These are phyloP conservation scores for Harpalus rubripes DNA, from an alignment of 2,888 invertebrate genomes.

Conservation along the genomic window DNA sequence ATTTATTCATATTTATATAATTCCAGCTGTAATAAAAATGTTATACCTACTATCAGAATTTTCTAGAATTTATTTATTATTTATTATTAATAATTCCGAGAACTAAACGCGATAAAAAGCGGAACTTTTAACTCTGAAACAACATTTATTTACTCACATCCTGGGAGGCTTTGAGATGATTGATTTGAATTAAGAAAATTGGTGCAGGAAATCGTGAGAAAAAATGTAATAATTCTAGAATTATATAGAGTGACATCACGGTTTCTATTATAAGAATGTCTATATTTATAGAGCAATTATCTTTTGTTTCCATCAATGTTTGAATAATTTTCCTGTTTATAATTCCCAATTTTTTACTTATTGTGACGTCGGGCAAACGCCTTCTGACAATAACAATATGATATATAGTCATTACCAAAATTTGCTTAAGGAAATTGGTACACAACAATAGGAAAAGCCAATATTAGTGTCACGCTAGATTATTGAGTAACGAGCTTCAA, in stretches of 20 bases:
- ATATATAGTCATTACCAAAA: too few relatives aligned
- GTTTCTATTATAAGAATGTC: not conserved
- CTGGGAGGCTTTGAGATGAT: not conserved
- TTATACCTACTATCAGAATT: not conserved
- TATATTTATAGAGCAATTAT: not conserved
- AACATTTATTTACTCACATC: not conserved
- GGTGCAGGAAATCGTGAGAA: slow-evolving; percentile 8
- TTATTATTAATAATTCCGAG: slow-evolving; percentile 2
- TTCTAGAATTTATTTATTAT: slow-evolving; percentile 5
- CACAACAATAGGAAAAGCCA: too few relatives aligned
- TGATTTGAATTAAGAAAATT: slow-evolving; percentile 13
- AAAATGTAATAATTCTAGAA: not conserved
- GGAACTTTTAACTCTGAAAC: not conserved
- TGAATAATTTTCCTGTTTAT: too few relatives aligned
- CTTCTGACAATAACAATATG: too few relatives aligned
- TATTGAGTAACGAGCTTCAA: too few relatives aligned
- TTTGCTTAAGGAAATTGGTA: too few relatives aligned
- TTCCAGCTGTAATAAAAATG: slow-evolving; percentile 7
- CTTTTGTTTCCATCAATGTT: not conserved
- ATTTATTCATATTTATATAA: slow-evolving; percentile 25
- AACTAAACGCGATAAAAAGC: slow-evolving; percentile 1
- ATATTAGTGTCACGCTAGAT: too few relatives aligned
- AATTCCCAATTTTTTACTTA: too few relatives aligned
- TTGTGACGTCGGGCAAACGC: too few relatives aligned
- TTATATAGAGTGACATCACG: not conserved